These are phyloP conservation scores for Cossypha polioptera DNA, from an alignment of 2,797 vertebrate species.

Conservation along the genomic window DNA sequence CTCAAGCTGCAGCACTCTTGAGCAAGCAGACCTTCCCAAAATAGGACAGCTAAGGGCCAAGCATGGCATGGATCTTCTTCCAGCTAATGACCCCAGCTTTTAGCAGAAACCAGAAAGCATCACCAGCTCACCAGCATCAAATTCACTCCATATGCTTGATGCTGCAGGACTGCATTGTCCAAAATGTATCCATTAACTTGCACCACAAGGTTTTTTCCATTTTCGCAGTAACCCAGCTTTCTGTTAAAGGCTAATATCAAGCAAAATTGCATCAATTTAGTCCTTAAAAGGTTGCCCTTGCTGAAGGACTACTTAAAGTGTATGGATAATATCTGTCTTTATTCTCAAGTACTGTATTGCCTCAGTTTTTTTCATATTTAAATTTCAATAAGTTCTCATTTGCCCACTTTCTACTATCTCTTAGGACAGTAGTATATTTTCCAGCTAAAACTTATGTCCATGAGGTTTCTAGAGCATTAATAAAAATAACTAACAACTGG, in stretches of 20 bases:
- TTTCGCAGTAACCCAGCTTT: background rate
- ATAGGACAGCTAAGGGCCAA: background rate
- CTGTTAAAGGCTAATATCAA: background rate
- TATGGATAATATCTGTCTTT: background rate
- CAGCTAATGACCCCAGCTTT: background rate
- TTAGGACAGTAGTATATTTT: background rate
- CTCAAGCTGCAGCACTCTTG: background rate
- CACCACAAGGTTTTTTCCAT: background rate
- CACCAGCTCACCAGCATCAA: background rate
- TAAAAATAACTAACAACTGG: background rate
- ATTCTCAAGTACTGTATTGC: background rate
- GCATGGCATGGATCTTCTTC: background rate
- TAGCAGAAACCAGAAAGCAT: background rate
- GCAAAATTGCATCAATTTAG: background rate
- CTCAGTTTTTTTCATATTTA: background rate
- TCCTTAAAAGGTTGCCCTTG: background rate
- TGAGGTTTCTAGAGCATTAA: background rate
- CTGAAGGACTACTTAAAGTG: background rate
- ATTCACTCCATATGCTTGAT: background rate
- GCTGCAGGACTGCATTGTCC: background rate
- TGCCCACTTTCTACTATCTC: background rate
- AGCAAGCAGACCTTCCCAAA: background rate
- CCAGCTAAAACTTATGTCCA: background rate
- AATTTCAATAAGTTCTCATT: background rate
- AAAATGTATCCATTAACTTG: background rate